These are phyloP conservation scores for Phaonia tiefii DNA, from an alignment of 2,888 invertebrate genomes.

Conservation along the genomic window DNA sequence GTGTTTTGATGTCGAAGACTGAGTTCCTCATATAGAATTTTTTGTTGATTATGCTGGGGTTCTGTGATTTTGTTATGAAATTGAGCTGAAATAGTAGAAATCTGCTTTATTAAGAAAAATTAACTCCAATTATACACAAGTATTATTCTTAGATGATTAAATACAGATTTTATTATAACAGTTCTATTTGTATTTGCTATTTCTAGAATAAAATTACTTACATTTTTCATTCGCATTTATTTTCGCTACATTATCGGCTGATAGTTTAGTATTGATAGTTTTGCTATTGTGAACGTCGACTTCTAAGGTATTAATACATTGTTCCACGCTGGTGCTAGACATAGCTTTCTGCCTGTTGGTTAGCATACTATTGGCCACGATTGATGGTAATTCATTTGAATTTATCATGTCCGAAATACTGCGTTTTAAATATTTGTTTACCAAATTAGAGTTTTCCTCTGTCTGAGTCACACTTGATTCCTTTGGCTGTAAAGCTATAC, in stretches of 20 bases:
- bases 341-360: slow-evolving; percentile 73
- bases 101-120: background rate
- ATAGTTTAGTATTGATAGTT: slow-evolving; percentile 19
- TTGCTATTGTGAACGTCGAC: slow-evolving; percentile 42
- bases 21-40: slow-evolving; percentile 84
- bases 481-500: background rate
- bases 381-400: slow-evolving; percentile 72
- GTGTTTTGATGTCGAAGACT: slow-evolving; percentile 75
- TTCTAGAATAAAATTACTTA: slow-evolving; percentile 40
- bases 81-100: slow-evolving; percentile 34
- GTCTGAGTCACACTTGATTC: slow-evolving; percentile 14
- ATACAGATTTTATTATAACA: background rate
- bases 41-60: slow-evolving; percentile 84
- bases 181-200: too few relatives aligned
- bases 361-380: slow-evolving; percentile 57
- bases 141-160: background rate
- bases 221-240: slow-evolving; percentile 32
- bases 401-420: slow-evolving; percentile 75
- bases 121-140: background rate
- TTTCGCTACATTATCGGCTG: background rate
- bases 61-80: slow-evolving; percentile 80
- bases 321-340: slow-evolving; percentile 64
- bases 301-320: slow-evolving; percentile 64
- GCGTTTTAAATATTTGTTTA: slow-evolving; percentile 65
- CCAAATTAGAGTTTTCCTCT: slow-evolving; percentile 49